These are phyloP conservation scores for Drosophila burlai DNA, from an alignment of 1,140 invertebrate genomes.

Conservation along the genomic window DNA sequence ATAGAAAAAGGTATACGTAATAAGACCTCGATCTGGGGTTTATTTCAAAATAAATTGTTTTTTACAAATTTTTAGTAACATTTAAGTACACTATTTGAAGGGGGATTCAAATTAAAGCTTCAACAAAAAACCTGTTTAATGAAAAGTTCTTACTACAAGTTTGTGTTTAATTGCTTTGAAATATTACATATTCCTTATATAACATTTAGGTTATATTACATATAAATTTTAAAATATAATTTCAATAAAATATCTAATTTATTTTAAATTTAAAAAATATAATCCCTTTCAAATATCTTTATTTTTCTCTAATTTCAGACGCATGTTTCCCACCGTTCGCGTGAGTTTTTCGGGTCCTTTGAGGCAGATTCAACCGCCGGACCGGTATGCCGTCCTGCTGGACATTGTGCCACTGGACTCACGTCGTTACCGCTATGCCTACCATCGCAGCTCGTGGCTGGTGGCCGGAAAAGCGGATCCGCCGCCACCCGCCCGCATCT, in stretches of 20 bases:
- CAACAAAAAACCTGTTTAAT: too few relatives aligned
- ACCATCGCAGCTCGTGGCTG: slow-evolving; percentile 98
- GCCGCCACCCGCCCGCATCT: slow-evolving; percentile 95
- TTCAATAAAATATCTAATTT: too few relatives aligned
- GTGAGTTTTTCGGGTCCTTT: slow-evolving; percentile 95
- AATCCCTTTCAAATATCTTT: not conserved
- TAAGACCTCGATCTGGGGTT: too few relatives aligned
- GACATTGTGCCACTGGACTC: slow-evolving; percentile 99
- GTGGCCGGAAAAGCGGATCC: slow-evolving; percentile 99
- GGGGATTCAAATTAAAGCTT: too few relatives aligned
- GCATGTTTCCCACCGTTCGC: slow-evolving; percentile 99
- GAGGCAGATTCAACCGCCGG: slow-evolving; percentile 87
- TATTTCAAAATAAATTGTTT: not conserved
- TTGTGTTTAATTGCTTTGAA: too few relatives aligned
- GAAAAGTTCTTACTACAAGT: too few relatives aligned
- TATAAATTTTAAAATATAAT: too few relatives aligned
- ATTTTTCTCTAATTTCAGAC: slow-evolving; percentile 87
- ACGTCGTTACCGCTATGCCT: slow-evolving; percentile 99
- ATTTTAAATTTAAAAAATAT: not conserved
- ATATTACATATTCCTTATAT: too few relatives aligned
- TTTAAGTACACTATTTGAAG: not conserved
- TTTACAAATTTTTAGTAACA: too few relatives aligned
- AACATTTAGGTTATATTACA: too few relatives aligned
- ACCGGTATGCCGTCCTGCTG: slow-evolving; percentile 96
- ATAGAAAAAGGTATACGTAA: not conserved